Percentiles rank a stretch among this genome's conserved stretches.
phyloP scores from a whole-genome alignment of 2,888 invertebrate species.

The Conops quadrifasciatus region DNA sequence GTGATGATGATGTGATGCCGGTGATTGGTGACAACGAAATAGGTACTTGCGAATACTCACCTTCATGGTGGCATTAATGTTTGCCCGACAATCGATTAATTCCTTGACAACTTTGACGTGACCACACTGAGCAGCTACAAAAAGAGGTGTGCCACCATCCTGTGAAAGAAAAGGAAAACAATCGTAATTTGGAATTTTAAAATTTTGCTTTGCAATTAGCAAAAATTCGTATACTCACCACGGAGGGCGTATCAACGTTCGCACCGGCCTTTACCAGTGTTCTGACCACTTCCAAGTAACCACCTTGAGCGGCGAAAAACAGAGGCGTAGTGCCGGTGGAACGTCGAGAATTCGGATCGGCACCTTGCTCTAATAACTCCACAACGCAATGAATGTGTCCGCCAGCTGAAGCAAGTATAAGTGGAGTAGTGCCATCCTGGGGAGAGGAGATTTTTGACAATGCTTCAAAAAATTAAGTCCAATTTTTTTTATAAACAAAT shows the following conservation, averaged over 20 bases:
- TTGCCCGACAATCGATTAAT: conserved; percentile 81
- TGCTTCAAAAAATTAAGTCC: too few species aligned
- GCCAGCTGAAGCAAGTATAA: conserved; percentile 90
- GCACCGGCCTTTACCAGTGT: conserved; percentile 82
- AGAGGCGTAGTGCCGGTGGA: conserved; percentile 92
- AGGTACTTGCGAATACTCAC: conserved; percentile 62
- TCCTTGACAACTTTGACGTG: conserved; percentile 88
- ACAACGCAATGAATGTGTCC: conserved; percentile 86
- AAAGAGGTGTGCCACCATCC: conserved; percentile 96
- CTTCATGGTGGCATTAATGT: conserved; percentile 85
- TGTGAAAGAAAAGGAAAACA: conserved; percentile 61
- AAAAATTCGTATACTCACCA: conserved; percentile 68
- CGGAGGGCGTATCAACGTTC: conserved; percentile 79
- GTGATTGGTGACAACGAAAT: background rate
- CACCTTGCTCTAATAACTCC: conserved; percentile 89
- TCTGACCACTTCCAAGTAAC: conserved; percentile 83
- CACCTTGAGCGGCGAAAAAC: conserved; percentile 94
- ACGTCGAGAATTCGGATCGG: conserved; percentile 85
- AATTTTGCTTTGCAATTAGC: background rate
- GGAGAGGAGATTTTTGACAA: conserved; percentile 40
- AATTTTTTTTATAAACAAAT: too few species aligned
- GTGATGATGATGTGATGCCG: conserved; percentile 13
- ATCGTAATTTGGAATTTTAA: background rate
- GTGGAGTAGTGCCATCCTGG: conserved; percentile 94
- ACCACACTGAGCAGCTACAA: conserved; percentile 90